Evolutionary conservation across 2,113 vertebrate species (phyloP), one percentile per base, ranked within the genome.

Genomic region (Melanocharis versteri): DNA sequence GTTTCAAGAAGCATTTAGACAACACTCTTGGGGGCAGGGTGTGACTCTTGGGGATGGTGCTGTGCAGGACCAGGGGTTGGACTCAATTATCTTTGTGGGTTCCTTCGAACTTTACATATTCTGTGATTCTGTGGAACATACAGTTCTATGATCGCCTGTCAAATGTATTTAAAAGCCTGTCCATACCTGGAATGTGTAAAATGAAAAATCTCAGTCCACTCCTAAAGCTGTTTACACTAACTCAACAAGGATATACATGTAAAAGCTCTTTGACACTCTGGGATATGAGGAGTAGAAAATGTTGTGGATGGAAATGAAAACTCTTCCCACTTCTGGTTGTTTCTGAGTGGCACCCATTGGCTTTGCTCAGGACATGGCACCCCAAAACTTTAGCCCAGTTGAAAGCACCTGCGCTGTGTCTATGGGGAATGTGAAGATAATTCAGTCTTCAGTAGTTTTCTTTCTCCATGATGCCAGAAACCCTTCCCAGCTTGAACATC

Each of bases 271-370:
- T 57, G 50, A 77, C 2, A 6, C 5, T 45, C 33, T 75, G 56
- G 30, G 27, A n/a, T 47, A 50, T 81, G 54, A 76, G 26, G 33
- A 39, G 18, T 47, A 54, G 58, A 62, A 82, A 78, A 26, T 35
- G 11, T 53, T 54, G 13, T 40, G n/a, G n/a, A 10, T 73, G 40
- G 54, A 80, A 79, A 80, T 26, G 44, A 35, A 84, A 89, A 68
- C 21, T 35, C 1, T 47, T 79, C 33, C 42, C 27, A 26, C 1
- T 9, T 18, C 2, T 54, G 35, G 15, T 8, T 79, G 19, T 28
- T 91, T 78, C 57, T 68, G 44, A 70, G 44, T 1, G 1, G 9
- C 54, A 75, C 10, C 8, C 6, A 0, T 71, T 42, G 1, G 1
- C 30, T 81, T 62, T 27, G 13, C 23, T 88, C 28, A 70, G 47